A percentile compares a stretch with the other conserved stretches of the same genome.
phyloP scores from a whole-genome alignment of 1,140 invertebrate genomes.

The Penaeus vannamei region DNA sequence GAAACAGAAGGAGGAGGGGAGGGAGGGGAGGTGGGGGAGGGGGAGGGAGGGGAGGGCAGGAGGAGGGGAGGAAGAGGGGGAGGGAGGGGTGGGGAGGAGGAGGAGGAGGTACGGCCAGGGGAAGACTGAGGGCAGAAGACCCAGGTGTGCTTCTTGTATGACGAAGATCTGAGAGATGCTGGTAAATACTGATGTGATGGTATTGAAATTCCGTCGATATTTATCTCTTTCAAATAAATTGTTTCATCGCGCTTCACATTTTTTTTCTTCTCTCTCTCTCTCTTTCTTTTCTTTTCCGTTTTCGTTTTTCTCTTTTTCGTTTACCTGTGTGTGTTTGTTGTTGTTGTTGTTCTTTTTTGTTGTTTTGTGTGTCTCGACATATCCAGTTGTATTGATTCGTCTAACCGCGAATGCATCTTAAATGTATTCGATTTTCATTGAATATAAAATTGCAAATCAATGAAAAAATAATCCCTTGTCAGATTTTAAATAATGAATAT shows the following conservation, averaged over 20 bases:
- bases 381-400: too few relatives aligned
- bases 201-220: too few relatives aligned
- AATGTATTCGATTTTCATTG: too few relatives aligned
- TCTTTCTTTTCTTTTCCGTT: neutral
- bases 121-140: neutral
- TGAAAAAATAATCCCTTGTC: too few relatives aligned
- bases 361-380: too few relatives aligned
- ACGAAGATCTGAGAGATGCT: neutral
- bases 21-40: neutral
- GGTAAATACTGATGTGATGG: neutral
- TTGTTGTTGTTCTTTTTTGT: too few relatives aligned
- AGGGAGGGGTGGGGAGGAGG: neutral
- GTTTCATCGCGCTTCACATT: neutral
- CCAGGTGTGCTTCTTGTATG: neutral
- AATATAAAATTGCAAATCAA: too few relatives aligned
- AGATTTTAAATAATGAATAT: too few relatives aligned
- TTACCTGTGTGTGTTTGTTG: neutral
- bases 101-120: neutral
- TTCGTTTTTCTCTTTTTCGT: neutral
- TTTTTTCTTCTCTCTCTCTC: neutral
- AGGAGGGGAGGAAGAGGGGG: neutral
- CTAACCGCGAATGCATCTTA: too few relatives aligned
- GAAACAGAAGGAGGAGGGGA: neutral
- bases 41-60: neutral
- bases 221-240: conserved; percentile 31